phyloP scores from a whole-genome alignment of 2,888 invertebrate genomes.

The Labia minor region DNA sequence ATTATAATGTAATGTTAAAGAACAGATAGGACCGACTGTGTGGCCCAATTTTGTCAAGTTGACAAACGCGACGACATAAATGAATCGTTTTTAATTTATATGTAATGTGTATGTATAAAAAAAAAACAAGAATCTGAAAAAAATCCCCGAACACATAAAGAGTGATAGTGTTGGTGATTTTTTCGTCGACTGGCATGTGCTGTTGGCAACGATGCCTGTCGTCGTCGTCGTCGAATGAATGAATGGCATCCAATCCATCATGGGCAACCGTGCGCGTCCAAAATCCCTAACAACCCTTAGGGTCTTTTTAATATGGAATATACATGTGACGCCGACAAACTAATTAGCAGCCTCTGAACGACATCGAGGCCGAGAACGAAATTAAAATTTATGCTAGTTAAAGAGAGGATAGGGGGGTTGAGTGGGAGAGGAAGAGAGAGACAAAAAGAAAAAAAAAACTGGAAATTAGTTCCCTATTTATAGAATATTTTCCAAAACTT shows the following conservation, averaged over 20 bases:
- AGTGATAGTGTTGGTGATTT: neutral
- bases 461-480: no score
- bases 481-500: no score
- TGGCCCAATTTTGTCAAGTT: slow-evolving; percentile 4
- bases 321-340: slow-evolving; percentile 2
- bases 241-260: slow-evolving; percentile 13
- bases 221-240: slow-evolving; percentile 13
- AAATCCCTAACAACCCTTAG: slow-evolving; percentile 8
- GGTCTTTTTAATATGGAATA: slow-evolving; percentile 13
- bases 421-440: no score
- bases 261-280: slow-evolving; percentile 7
- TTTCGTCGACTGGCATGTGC: neutral
- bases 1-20: neutral
- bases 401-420: neutral
- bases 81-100: slow-evolving; percentile 9
- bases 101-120: neutral
- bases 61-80: slow-evolving; percentile 13
- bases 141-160: neutral
- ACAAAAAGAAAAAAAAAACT: no score
- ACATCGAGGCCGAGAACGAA: neutral
- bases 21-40: neutral
- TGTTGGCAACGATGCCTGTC: neutral
- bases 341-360: slow-evolving; percentile 3
- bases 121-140: neutral
- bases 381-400: neutral